Base-by-base conservation (phyloP, 1,140 invertebrate genomes). In the Aphelenchoides besseyi region DNA sequence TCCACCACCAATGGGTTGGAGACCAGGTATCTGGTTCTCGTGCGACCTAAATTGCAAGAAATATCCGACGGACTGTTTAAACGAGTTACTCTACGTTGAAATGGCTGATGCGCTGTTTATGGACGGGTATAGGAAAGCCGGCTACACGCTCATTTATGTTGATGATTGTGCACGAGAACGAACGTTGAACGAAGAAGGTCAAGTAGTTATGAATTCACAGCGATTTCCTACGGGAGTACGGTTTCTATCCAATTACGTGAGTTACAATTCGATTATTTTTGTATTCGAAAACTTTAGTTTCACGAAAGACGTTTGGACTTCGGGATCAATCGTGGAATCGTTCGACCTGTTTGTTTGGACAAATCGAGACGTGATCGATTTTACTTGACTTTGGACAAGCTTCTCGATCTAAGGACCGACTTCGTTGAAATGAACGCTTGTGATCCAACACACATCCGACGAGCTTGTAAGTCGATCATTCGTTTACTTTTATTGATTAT, bases 1-100 rank as follows among this genome's bases (percentile, higher is more conserved):
- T 66, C 92, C 91, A 69, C 92, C 92, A 28, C 92, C 92, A 0
- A 91, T 92, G 90, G 91, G 91, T n/a, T 96, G 93, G 93, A 88
- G 95, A 71, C 91, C 92, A 29, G 95, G 94, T 93, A 91, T 94
- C 79, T 86, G 92, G 73, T 96, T 94, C 85, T 88, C 92, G 63
- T 96, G 93, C 83, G 93, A 95, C 82, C 94, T 91, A 1, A 92
- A 96, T 85, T 97, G 94, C 71, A 63, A 36, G 23, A 72, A 68
- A 36, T 71, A 83, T 62, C 82, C 82, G 12, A 63, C 68, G 32
- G 70, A 55, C 12, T 83, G 82, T 54, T 83, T 83, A 12, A 84
- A 84, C 68, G 77, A 83, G 35, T 63, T 80, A 32, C 55, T 83
- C 1, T 84, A 83, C 70, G 81, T 69, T 35, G 74, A 73, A 32